Evolutionary conservation across 2,888 invertebrate genomes (phyloP), one percentile per base, ranked within the genome.

Genomic region (Hypolimnas misippus): DNA sequence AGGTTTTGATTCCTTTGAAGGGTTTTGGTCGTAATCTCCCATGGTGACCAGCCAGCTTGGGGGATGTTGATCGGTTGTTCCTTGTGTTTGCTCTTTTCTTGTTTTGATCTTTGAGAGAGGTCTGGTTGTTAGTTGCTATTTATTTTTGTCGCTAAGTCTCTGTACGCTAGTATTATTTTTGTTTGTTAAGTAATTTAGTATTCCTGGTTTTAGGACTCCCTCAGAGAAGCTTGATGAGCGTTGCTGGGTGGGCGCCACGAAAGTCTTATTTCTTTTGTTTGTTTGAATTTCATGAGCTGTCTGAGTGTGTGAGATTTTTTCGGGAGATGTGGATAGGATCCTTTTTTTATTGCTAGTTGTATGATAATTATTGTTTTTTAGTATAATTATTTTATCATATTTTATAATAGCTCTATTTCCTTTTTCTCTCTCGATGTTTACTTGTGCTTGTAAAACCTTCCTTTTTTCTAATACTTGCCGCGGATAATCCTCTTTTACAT

Each of bases 391-490:
- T 35, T 35, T 35, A n/a, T 35, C 69, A 25, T 72, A 72, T 65
- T 67, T 70, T 21, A 70, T 62, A 66, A 49, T 63, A 6, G 57
- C 72, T 25, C 7, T 52, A 33, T 70, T 70, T 31, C 70, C 71
- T 46, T 67, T 70, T 33, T 69, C 66, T 56, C 46, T 70, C 38
- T 69, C 69, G 7, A 56, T 44, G 62, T 57, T 63, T 38, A 65
- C 33, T 66, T 70, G 69, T 42, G 63, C 64, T 49, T 70, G 65
- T 35, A 72, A 31, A 33, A 65, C 57, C 63, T 54, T 70, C 40
- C 70, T 66, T 52, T 67, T 70, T 19, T 70, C 62, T 38, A 72
- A 29, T 7, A 65, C 79, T 16, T 70, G 42, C 44, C 55, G 54
- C 38, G 70, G 72, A 40, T 57, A 72, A 29, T 72, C 68, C 61